Base-by-base conservation (phyloP, 1,140 invertebrate genomes). In the Holotrichia oblita region DNA sequence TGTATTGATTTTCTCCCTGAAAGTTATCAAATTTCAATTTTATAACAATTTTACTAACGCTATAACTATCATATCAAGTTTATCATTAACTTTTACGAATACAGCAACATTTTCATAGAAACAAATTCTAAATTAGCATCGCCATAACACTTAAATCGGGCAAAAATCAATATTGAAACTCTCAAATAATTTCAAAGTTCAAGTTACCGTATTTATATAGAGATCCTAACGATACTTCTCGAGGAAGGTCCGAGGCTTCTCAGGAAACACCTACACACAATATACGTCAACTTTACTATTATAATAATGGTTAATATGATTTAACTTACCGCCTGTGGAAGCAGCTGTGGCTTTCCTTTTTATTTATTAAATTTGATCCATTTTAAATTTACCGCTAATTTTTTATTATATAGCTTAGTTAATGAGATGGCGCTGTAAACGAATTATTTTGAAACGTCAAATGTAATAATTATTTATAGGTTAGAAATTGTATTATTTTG, bases 311-410 rank as follows among this genome's bases (percentile, higher is more conserved):
- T 64, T 64, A 64, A 24, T 64, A 64, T 27, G 17, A 24, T 64
- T 27, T 64, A 64, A 64, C 61, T 22, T 22, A 22, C 17, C 61
- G 17, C 61, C 44, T 48, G 17, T 64, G 17, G 61, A 6, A 64
- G 61, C 24, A 64, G 22, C 61, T 64, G 17, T 24, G 61, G 61
- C 61, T 27, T 22, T 64, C 10, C 59, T 64, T 64, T 64, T 64
- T 64, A 2, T 48, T 48, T 48, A 12, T 48, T 12, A n/a, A n/a
- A n/a, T n/a, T n/a, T n/a, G n/a, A n/a, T 48, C n/a, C 44, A 12
- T 48, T 48, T 48, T n/a, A 41, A 41, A 41, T 48, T 48, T 48
- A n/a, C n/a, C n/a, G n/a, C n/a, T n/a, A n/a, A n/a, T n/a, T n/a
- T n/a, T n/a, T n/a, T n/a, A n/a, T n/a, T n/a, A n/a, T n/a, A n/a